These are phyloP conservation scores for Hirtodrosophila duncani DNA, from an alignment of 2,888 invertebrate genomes.

Conservation along the genomic window DNA sequence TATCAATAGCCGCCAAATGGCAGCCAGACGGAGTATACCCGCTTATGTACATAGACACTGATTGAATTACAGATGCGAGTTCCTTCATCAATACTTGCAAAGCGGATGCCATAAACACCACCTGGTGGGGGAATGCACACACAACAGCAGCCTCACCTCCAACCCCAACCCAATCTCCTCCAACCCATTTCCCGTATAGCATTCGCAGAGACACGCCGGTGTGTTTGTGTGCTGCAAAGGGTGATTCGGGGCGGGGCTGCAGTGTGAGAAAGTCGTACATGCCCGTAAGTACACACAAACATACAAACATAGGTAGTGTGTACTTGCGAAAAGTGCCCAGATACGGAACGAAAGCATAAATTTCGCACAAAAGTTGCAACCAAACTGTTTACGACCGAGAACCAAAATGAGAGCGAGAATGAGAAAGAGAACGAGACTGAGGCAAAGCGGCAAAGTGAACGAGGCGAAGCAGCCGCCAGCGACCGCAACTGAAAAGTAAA, in stretches of 20 bases:
- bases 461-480: slow-evolving; percentile 13
- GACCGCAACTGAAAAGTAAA: slow-evolving; percentile 67
- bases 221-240: slow-evolving; percentile 3
- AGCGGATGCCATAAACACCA: slow-evolving; percentile 75
- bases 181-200: slow-evolving; percentile 45
- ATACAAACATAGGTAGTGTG: slow-evolving; percentile 41
- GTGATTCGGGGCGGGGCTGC: slow-evolving; percentile 10
- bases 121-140: slow-evolving; percentile 57
- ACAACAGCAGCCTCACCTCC: slow-evolving; percentile 14
- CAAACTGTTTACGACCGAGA: slow-evolving; percentile 69
- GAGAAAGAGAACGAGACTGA: neutral
- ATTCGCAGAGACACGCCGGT: slow-evolving; percentile 16
- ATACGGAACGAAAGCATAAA: slow-evolving; percentile 66
- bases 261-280: too few species aligned
- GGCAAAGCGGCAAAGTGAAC: neutral
- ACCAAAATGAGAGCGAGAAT: slow-evolving; percentile 6
- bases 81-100: slow-evolving; percentile 74
- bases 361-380: slow-evolving; percentile 74
- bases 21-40: too few species aligned
- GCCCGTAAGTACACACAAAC: too few species aligned
- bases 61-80: slow-evolving; percentile 74
- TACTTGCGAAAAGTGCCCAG: slow-evolving; percentile 66
- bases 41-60: slow-evolving; percentile 73
- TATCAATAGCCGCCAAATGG: slow-evolving; percentile 42
- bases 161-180: slow-evolving; percentile 14